These are phyloP conservation scores for Eupithecia inturbata DNA, from an alignment of 2,888 invertebrate genomes.

Conservation along the genomic window DNA sequence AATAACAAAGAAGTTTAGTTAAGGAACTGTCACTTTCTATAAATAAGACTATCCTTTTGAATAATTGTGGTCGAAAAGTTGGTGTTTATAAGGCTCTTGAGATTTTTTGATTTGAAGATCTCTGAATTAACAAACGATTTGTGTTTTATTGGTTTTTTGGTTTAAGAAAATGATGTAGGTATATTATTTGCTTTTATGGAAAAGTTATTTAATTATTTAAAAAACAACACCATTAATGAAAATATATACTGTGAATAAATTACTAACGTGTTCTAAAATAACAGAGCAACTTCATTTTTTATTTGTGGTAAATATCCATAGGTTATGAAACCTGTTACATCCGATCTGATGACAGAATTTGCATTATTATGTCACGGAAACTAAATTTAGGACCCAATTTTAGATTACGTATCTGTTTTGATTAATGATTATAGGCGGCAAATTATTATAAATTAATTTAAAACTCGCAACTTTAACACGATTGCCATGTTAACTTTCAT, in stretches of 20 bases:
- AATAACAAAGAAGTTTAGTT: not conserved
- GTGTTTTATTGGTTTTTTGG: too few species aligned
- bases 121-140: not conserved
- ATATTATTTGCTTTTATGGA: not conserved
- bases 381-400: constrained; percentile 19
- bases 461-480: not conserved
- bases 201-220: not conserved
- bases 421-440: constrained; percentile 27
- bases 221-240: not conserved
- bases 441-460: constrained; percentile 27
- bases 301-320: not conserved
- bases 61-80: not conserved
- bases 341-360: constrained; percentile 33
- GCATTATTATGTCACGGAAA: constrained; percentile 34
- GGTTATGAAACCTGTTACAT: constrained; percentile 28
- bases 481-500: constrained; percentile 16
- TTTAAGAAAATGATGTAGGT: too few species aligned
- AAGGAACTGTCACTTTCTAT: constrained; percentile 1
- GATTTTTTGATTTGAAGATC: not conserved
- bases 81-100: not conserved
- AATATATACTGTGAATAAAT: not conserved
- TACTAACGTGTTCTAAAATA: not conserved
- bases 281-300: not conserved
- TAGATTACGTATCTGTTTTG: constrained; percentile 19
- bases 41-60: not conserved